Conservation (phyloP, 2,888 invertebrate genomes). For the Smittia aterrima region DNA sequence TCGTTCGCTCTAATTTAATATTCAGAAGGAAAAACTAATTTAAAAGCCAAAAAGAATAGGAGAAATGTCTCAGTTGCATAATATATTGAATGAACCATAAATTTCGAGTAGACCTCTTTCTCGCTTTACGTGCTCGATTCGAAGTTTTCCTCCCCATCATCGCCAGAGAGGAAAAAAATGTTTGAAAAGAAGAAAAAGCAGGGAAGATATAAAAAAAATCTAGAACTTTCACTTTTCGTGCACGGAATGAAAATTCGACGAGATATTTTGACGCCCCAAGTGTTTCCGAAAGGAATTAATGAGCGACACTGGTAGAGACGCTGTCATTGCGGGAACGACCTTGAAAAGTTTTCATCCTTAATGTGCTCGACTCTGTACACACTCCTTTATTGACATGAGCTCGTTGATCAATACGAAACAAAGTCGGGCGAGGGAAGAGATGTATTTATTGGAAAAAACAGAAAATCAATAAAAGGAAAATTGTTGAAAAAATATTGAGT, state of each 20-base stretch:
- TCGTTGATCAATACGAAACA: not conserved
- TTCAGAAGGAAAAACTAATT: conserved; percentile 39
- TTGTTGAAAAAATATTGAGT: conserved; percentile 34
- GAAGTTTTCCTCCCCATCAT: not conserved
- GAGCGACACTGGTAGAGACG: not conserved
- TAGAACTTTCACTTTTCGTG: conserved; percentile 34
- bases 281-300: not conserved
- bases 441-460: not conserved
- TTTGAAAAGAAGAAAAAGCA: too few relatives aligned
- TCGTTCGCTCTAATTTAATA: conserved; percentile 35
- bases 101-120: conserved; percentile 10
- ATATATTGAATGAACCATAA: conserved; percentile 34
- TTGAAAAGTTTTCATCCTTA: not conserved
- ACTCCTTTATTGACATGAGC: not conserved
- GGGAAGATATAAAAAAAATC: too few relatives aligned
- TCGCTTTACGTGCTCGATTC: conserved; percentile 9
- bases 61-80: conserved; percentile 34
- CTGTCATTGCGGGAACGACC: not conserved
- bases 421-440: not conserved
- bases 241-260: conserved; percentile 4
- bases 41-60: conserved; percentile 9
- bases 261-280: not conserved
- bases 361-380: too few relatives aligned
- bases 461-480: conserved; percentile 8
- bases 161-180: not conserved